Evolutionary conservation across 2,888 invertebrate species (phyloP), one percentile per base, ranked within the genome.

Genomic region (Limenitis camilla): DNA sequence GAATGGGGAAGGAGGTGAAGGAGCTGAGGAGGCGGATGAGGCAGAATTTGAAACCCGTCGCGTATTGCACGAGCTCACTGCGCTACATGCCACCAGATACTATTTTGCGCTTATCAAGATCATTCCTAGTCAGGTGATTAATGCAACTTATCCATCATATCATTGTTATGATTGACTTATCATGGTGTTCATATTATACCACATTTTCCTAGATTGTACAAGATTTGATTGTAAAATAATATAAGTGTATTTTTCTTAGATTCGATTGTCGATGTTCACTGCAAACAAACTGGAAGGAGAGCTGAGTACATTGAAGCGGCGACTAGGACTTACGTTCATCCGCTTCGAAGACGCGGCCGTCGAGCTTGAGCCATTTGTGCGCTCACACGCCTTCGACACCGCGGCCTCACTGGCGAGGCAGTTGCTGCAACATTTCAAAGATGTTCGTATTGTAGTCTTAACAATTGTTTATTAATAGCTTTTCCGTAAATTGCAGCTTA

Each of bases 301-400:
- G 66, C 89, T 99, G 58, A 90, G 91, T 56, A 89, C 89, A 58
- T 91, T 98, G 50, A 98, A 98, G 86, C 91, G 94, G 56, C 92
- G 93, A 58, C 88, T 97, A 49, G 96, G 96, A 1, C 87, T 98
- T 40, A 96, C 95, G 40, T 88, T 99, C 52, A 94, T 99, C 63
- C 94, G 95, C 73, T 99, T 99, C 83, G 99, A 99, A 84, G 97
- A 99, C 79, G 99, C 98, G 9, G 91, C 94, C 39, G 96, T 99
- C 9, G 95, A 97, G 71, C 88, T 99, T 60, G 94, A 96, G 75
- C 94, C 96, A 1, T 98, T 96, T 76, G 90, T 92, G 45, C 91
- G 95, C 64, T 90, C 91, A 67, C 96, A 98, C 88, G 94, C 94
- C 49, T 98, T 98, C 81, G 98, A 98, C 82, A 97, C 97, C 0